Percentiles rank a stretch among this genome's conserved stretches.
phyloP scores from a whole-genome alignment of 2,797 vertebrate species.

The Morelia viridis region DNA sequence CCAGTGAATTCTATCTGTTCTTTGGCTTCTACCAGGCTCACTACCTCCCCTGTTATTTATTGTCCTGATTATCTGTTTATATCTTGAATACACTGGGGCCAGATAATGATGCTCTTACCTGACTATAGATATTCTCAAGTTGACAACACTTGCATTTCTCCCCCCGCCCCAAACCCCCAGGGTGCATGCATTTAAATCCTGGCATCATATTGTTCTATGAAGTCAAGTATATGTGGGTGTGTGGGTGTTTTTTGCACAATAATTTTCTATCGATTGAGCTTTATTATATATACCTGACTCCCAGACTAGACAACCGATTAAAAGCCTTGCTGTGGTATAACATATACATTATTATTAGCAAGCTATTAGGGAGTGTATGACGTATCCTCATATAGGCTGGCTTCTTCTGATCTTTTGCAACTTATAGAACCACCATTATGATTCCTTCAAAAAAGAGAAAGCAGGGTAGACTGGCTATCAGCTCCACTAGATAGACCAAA shows the following conservation, averaged over 20 bases:
- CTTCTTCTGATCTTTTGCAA: background rate
- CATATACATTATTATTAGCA: background rate
- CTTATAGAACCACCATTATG: background rate
- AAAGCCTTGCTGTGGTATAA: background rate
- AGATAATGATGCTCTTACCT: background rate
- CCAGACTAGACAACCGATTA: background rate
- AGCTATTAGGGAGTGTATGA: background rate
- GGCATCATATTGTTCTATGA: background rate
- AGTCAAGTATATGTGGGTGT: no score
- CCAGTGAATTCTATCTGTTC: background rate
- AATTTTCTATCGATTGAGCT: background rate
- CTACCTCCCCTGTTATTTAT: background rate
- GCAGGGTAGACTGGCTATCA: background rate
- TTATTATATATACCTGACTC: background rate
- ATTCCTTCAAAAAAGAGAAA: background rate
- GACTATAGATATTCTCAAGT: background rate
- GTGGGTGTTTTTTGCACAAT: background rate
- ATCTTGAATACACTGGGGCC: background rate
- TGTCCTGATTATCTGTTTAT: rapidly evolving
- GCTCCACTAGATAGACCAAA: background rate
- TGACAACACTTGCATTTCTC: background rate
- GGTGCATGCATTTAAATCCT: background rate
- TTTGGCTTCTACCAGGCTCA: background rate
- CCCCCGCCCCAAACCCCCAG: background rate
- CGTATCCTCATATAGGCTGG: background rate